Percentiles rank a stretch among this genome's conserved stretches.
These are phyloP conservation scores for Tetheella fluctuosa DNA, from an alignment of 2,888 invertebrate species.

Conservation along the genomic window DNA sequence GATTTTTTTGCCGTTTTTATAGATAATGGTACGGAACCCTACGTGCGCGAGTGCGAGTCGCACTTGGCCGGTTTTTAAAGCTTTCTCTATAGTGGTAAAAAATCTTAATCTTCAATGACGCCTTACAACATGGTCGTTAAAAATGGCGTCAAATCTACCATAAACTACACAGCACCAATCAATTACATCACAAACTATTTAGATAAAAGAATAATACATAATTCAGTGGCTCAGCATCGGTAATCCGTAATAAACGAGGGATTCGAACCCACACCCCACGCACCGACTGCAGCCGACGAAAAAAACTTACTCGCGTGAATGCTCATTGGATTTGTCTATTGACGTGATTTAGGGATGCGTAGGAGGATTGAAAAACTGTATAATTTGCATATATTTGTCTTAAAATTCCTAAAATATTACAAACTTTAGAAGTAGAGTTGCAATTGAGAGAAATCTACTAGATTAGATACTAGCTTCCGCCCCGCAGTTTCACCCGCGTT, in stretches of 20 bases:
- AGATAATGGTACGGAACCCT: too few species aligned
- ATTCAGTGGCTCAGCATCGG: conserved; percentile 43
- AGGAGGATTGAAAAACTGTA: not conserved
- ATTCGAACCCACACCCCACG: conserved; percentile 41
- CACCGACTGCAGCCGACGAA: conserved; percentile 22
- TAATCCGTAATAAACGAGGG: conserved; percentile 49
- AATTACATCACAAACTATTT: conserved; percentile 45
- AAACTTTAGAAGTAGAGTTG: too few species aligned
- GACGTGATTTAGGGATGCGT: conserved; percentile 18
- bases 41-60: too few species aligned
- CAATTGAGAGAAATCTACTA: too few species aligned
- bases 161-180: conserved; percentile 37
- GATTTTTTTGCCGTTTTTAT: too few species aligned
- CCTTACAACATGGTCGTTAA: conserved; percentile 6
- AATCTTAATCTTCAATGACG: not conserved
- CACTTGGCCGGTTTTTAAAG: too few species aligned
- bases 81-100: too few species aligned
- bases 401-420: too few species aligned
- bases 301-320: conserved; percentile 29
- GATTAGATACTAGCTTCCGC: too few species aligned
- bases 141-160: conserved; percentile 20
- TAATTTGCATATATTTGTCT: not conserved
- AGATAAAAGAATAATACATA: conserved; percentile 45
- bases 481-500: too few species aligned
- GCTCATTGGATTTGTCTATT: conserved; percentile 22